These are phyloP conservation scores for Andrena chrysosceles DNA, from an alignment of 2,888 invertebrate species.

Conservation along the genomic window DNA sequence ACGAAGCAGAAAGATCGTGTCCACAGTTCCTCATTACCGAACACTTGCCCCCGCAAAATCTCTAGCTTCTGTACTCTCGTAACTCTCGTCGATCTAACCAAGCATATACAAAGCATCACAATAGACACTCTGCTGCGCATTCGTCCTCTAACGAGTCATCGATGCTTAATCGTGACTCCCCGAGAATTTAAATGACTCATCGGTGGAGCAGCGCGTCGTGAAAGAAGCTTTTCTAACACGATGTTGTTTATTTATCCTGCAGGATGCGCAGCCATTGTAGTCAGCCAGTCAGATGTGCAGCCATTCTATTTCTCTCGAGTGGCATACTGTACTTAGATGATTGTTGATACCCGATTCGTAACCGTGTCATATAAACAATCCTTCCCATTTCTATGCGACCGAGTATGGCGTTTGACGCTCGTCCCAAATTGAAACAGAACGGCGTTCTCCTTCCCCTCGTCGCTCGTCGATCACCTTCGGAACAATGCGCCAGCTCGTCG, in stretches of 20 bases:
- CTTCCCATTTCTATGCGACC: not conserved
- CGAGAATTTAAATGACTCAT: not conserved
- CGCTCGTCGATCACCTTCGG: constrained; percentile 41
- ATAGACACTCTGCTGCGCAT: not conserved
- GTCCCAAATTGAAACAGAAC: constrained; percentile 1
- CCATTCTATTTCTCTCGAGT: no score
- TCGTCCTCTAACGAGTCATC: constrained; percentile 5
- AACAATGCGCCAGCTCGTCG: constrained; percentile 35
- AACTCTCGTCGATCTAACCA: not conserved
- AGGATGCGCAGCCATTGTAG: no score
- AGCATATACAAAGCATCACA: not conserved
- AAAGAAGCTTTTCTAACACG: not conserved
- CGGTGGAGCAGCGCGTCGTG: not conserved
- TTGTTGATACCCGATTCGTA: no score
- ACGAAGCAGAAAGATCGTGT: no score
- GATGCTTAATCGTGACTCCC: constrained; percentile 2
- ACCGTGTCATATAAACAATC: no score
- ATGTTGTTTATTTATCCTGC: no score
- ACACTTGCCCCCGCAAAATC: not conserved
- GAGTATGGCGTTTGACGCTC: not conserved
- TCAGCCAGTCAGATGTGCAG: no score
- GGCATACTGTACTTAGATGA: no score
- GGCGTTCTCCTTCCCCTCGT: not conserved
- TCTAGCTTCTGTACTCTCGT: not conserved
- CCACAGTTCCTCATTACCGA: not conserved